A percentile compares a stretch with the other conserved stretches of the same genome.
These are phyloP conservation scores for Promerops cafer DNA, from an alignment of 2,113 vertebrate species.

Conservation along the genomic window DNA sequence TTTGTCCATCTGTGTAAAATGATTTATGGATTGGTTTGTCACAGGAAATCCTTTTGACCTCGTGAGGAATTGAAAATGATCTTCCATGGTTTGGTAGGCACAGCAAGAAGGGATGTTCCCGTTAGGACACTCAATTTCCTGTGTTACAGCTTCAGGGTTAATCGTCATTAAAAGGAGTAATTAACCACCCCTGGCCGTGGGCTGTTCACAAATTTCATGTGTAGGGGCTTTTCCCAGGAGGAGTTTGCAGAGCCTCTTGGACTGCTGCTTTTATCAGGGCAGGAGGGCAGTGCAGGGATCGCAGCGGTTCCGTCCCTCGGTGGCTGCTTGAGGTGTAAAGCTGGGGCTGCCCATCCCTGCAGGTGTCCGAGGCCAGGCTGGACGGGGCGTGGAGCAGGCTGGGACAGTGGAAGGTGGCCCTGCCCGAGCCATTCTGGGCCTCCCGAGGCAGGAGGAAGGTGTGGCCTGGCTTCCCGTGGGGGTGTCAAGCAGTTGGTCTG, in stretches of 20 bases:
- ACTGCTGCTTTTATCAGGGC: background rate
- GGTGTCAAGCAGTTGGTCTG: rapidly evolving
- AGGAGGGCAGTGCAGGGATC: background rate
- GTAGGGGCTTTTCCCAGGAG: background rate
- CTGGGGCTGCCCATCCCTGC: background rate
- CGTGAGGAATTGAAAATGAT: background rate
- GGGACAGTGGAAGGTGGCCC: background rate
- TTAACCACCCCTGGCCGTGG: background rate
- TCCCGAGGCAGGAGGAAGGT: background rate
- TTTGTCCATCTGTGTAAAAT: background rate
- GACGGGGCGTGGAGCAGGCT: rapidly evolving
- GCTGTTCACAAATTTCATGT: background rate
- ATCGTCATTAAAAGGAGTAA: background rate
- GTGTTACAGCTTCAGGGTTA: background rate
- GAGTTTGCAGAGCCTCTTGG: background rate
- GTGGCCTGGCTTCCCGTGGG: background rate
- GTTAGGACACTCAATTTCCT: background rate
- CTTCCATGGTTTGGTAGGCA: background rate
- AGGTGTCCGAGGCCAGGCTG: background rate
- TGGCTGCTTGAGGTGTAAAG: background rate
- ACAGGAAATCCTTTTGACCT: background rate
- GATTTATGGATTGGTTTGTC: background rate
- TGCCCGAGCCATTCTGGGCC: background rate
- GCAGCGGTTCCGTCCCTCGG: background rate
- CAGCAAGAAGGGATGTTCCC: background rate